phyloP scores from a whole-genome alignment of 1,140 invertebrate species.

The Metaphire vulgaris region DNA sequence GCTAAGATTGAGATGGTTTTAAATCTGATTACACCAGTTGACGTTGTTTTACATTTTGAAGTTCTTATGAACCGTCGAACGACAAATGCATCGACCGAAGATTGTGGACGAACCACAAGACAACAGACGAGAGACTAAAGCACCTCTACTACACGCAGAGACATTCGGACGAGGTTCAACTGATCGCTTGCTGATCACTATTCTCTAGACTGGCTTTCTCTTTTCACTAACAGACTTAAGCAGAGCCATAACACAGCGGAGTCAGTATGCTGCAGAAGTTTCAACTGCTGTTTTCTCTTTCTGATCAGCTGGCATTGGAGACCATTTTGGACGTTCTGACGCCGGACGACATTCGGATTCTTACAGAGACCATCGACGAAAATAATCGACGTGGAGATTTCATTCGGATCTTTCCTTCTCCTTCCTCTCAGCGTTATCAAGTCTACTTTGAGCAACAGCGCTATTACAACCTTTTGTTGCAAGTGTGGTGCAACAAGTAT shows the following conservation, averaged over 20 bases:
- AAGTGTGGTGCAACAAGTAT: slow-evolving; percentile 69
- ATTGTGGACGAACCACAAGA: slow-evolving; percentile 38
- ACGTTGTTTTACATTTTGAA: too few relatives aligned
- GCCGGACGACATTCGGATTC: slow-evolving; percentile 47
- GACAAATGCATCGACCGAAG: slow-evolving; percentile 47
- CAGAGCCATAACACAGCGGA: too few relatives aligned
- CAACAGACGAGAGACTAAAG: slow-evolving; percentile 48
- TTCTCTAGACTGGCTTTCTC: too few relatives aligned
- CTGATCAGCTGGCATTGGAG: slow-evolving; percentile 17
- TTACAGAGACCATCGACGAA: slow-evolving; percentile 51
- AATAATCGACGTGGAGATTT: slow-evolving; percentile 49
- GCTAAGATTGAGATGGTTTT: too few relatives aligned
- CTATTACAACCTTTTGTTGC: slow-evolving; percentile 88
- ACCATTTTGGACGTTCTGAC: slow-evolving; percentile 49
- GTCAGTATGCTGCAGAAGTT: too few relatives aligned
- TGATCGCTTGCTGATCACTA: too few relatives aligned
- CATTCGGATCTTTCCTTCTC: slow-evolving; percentile 55
- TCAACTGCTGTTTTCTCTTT: too few relatives aligned
- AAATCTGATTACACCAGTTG: too few relatives aligned
- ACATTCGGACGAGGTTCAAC: slow-evolving; percentile 48
- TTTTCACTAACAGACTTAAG: too few relatives aligned
- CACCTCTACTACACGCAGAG: slow-evolving; percentile 49
- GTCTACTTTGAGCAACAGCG: slow-evolving; percentile 73
- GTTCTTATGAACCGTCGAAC: slow-evolving; percentile 38
- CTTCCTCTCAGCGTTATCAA: slow-evolving; percentile 63